phyloP scores from a whole-genome alignment of 2,888 invertebrate genomes.

The Abrostola triplasia region DNA sequence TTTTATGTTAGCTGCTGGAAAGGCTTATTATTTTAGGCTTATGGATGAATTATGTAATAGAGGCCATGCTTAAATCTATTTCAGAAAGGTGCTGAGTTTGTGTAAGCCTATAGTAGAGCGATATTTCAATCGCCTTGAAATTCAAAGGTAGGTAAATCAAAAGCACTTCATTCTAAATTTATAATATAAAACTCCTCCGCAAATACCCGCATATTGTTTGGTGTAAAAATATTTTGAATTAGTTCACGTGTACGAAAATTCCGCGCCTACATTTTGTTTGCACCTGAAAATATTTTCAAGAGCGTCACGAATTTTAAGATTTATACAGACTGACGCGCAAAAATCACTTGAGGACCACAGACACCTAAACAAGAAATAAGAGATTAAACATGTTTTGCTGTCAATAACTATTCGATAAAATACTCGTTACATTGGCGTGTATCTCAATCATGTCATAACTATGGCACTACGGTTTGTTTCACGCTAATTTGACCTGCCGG shows the following conservation, averaged over 20 bases:
- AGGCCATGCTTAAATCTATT: too few relatives aligned
- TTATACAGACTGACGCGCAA: neutral
- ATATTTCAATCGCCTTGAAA: too few relatives aligned
- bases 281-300: neutral
- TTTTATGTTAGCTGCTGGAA: too few relatives aligned
- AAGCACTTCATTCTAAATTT: too few relatives aligned
- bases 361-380: too few relatives aligned
- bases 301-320: neutral
- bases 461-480: constrained; percentile 40
- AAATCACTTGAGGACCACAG: neutral
- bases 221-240: neutral
- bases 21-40: too few relatives aligned
- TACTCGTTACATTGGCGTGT: constrained; percentile 3
- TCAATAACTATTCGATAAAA: neutral
- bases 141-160: too few relatives aligned
- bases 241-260: neutral
- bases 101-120: too few relatives aligned
- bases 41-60: too few relatives aligned
- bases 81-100: too few relatives aligned
- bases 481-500: constrained; percentile 40
- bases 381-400: too few relatives aligned
- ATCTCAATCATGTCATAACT: constrained; percentile 17
- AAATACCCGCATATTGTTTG: neutral
- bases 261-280: neutral
- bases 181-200: neutral